Percentiles rank a stretch among this genome's conserved stretches.
Evolutionary conservation across 2,113 vertebrate species (phyloP).

Genomic region (Gadus chalcogrammus): DNA sequence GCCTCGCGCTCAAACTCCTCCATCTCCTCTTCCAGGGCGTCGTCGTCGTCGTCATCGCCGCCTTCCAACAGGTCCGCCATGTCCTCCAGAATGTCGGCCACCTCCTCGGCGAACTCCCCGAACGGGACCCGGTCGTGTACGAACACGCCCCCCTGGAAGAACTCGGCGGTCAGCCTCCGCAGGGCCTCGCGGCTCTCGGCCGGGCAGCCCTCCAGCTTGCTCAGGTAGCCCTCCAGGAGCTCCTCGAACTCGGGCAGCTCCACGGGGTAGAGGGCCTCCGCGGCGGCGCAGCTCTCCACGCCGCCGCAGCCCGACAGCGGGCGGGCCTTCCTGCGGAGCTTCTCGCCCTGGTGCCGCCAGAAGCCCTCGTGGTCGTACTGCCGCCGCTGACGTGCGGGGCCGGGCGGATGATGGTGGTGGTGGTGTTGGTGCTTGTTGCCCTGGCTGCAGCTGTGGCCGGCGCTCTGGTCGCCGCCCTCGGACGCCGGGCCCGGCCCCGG

Average conservation of each 20-base stretch:
- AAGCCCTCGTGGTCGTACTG: slow-evolving; percentile 51
- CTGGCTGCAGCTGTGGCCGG: neutral
- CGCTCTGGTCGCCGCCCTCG: slow-evolving; percentile 30
- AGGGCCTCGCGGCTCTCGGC: slow-evolving; percentile 64
- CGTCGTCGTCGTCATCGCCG: slow-evolving; percentile 48
- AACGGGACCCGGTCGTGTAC: slow-evolving; percentile 81
- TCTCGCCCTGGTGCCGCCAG: slow-evolving; percentile 66
- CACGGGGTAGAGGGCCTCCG: slow-evolving; percentile 81
- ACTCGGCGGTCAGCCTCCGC: slow-evolving; percentile 52
- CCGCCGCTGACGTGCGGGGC: neutral
- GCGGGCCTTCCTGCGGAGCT: slow-evolving; percentile 63
- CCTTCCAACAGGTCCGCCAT: slow-evolving; percentile 79
- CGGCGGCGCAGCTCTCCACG: slow-evolving; percentile 73
- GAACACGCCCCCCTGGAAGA: slow-evolving; percentile 78
- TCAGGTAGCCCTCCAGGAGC: slow-evolving; percentile 79
- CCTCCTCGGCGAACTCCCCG: slow-evolving; percentile 75
- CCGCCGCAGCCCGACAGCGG: slow-evolving; percentile 73
- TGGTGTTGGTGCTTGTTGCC: neutral
- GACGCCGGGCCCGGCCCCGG: slow-evolving; percentile 55
- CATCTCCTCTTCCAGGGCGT: slow-evolving; percentile 75
- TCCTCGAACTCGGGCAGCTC: slow-evolving; percentile 73
- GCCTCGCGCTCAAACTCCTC: slow-evolving; percentile 86
- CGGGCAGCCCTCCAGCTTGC: slow-evolving; percentile 52
- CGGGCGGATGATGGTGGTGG: slow-evolving; percentile 37
- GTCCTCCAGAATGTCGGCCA: slow-evolving; percentile 80